Conservation (phyloP, 2,888 invertebrate genomes). For the Cephalotes varians region DNA sequence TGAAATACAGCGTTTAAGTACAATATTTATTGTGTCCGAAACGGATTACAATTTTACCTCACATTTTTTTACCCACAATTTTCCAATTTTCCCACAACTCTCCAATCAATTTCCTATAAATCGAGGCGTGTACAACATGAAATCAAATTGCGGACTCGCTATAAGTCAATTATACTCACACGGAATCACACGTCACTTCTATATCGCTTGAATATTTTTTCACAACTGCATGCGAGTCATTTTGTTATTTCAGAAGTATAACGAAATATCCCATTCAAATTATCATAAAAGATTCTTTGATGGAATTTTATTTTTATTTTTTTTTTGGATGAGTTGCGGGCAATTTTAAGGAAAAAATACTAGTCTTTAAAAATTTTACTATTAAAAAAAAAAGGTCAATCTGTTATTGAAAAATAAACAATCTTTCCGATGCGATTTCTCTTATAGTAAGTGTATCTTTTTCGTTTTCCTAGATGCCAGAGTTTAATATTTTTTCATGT, state of each 20-base stretch:
- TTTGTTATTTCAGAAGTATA: not conserved
- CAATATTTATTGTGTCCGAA: not conserved
- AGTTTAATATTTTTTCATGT: not conserved
- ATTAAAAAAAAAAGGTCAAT: no score
- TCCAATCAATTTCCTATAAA: not conserved
- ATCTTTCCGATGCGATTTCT: no score
- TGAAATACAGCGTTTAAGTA: slow-evolving; percentile 4
- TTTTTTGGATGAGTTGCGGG: not conserved
- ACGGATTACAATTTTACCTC: not conserved
- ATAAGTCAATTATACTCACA: not conserved
- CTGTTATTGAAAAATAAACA: no score
- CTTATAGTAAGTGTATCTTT: not conserved
- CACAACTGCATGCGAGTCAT: not conserved
- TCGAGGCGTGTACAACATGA: not conserved
- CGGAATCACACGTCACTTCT: not conserved
- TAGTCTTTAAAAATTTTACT: not conserved
- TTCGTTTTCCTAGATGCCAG: no score
- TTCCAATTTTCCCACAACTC: no score
- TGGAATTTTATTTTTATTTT: not conserved
- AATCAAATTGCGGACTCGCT: not conserved
- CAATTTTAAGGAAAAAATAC: not conserved
- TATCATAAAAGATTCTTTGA: not conserved
- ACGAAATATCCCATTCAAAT: no score
- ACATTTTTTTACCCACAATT: not conserved
- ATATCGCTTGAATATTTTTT: not conserved